Percentiles rank a stretch among this genome's conserved stretches.
These are phyloP conservation scores for Antheraea assamensis DNA, from an alignment of 2,888 invertebrate species.

Conservation along the genomic window DNA sequence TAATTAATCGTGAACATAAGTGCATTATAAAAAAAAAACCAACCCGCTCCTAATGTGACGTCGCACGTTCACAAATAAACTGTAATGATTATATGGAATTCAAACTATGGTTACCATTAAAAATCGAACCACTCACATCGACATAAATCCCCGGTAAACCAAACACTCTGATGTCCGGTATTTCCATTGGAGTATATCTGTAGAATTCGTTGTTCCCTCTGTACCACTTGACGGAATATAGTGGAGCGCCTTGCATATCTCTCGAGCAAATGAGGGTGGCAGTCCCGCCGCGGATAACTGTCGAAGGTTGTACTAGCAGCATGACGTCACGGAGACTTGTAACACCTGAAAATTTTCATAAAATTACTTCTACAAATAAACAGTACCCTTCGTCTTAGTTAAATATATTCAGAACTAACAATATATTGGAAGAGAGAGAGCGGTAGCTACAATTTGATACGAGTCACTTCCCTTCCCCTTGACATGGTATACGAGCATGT, in stretches of 20 bases:
- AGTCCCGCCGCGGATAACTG: conserved; percentile 85
- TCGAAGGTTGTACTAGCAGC: conserved; percentile 86
- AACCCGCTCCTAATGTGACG: too few species aligned
- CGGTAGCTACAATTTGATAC: too few species aligned
- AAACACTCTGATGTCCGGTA: conserved; percentile 88
- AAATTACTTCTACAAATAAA: not conserved
- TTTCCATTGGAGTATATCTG: conserved; percentile 89
- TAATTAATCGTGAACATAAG: too few species aligned
- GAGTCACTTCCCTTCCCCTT: too few species aligned
- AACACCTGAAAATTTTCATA: conserved; percentile 70
- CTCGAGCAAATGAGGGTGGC: conserved; percentile 88
- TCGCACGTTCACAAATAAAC: not conserved
- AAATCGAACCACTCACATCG: conserved; percentile 86
- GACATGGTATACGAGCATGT: too few species aligned
- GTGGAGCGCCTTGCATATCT: conserved; percentile 87
- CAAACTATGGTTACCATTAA: not conserved
- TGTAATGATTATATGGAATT: not conserved
- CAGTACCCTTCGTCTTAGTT: not conserved
- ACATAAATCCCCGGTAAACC: conserved; percentile 88
- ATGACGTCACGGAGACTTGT: conserved; percentile 87
- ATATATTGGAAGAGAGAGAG: too few species aligned
- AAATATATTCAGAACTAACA: too few species aligned
- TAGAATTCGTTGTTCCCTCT: conserved; percentile 92
- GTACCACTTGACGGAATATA: conserved; percentile 95
- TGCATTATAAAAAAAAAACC: too few species aligned